A percentile compares a stretch with the other conserved stretches of the same genome.
phyloP scores from a whole-genome alignment of 2,888 invertebrate species.

The Himalopsyche kuldschensis region DNA sequence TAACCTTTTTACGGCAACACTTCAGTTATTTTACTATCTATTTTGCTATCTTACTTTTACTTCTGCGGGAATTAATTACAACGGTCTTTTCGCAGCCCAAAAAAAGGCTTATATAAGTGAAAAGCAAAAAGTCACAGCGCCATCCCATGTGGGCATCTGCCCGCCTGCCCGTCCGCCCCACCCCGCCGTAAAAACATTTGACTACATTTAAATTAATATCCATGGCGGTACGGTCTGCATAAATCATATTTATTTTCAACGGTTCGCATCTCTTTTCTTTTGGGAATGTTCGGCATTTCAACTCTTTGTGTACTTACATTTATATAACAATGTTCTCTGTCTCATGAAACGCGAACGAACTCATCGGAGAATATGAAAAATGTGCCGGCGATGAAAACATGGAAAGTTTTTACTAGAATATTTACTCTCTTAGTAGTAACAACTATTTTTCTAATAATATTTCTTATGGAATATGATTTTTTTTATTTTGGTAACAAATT shows the following conservation, averaged over 20 bases:
- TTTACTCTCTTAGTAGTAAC: neutral
- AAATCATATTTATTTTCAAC: conserved; percentile 18
- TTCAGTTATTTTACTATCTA: neutral
- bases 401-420: neutral
- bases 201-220: conserved; percentile 3
- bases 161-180: neutral
- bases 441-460: too few relatives aligned
- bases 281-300: conserved; percentile 14
- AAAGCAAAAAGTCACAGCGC: neutral
- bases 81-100: neutral
- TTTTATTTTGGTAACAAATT: neutral
- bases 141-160: neutral
- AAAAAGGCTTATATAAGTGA: neutral
- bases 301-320: neutral
- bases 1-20: neutral
- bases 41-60: neutral
- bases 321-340: neutral
- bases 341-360: neutral
- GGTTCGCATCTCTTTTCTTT: conserved; percentile 17
- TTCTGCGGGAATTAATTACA: neutral
- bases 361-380: neutral
- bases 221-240: conserved; percentile 1
- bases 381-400: neutral
- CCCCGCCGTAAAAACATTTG: neutral
- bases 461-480: neutral